Evolutionary conservation across 2,888 invertebrate genomes (phyloP).

Genomic region (Biston betularia): DNA sequence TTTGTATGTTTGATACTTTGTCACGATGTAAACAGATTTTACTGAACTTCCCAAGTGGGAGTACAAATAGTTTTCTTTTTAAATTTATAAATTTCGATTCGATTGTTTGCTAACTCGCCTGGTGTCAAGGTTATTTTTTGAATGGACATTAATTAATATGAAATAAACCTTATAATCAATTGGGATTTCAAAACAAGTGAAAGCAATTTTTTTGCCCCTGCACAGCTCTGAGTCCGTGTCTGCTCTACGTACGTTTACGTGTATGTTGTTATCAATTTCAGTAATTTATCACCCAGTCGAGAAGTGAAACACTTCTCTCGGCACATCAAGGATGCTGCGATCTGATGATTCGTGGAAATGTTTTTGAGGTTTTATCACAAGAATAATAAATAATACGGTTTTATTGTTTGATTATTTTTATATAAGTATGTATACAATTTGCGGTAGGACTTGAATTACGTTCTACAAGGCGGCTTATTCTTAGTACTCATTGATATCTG

Average conservation of each 20-base stretch:
- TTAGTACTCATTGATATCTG: no score
- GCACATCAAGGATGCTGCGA: constrained; percentile 57
- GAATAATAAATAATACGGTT: constrained; percentile 20
- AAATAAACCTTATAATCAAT: no score
- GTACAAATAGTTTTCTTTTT: no score
- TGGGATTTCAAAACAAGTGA: neutral
- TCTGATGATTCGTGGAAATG: constrained; percentile 60
- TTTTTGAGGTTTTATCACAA: constrained; percentile 41
- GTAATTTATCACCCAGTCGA: constrained; percentile 79
- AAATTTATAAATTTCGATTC: no score
- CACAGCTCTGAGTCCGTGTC: neutral
- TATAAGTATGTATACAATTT: constrained; percentile 8
- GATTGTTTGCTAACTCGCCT: no score
- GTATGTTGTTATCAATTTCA: constrained; percentile 82
- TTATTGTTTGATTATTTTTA: constrained; percentile 41
- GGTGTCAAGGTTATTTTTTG: no score
- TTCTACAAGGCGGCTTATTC: neutral
- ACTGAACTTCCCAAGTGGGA: no score
- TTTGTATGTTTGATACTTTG: no score
- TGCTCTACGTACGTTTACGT: constrained; percentile 22
- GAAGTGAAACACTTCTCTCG: constrained; percentile 76
- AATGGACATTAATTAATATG: no score
- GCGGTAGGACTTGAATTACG: constrained; percentile 6
- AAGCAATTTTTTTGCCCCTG: neutral
- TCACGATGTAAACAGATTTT: no score